Evolutionary conservation across 1,140 invertebrate species (phyloP).

Genomic region (Odontomachus brunneus): DNA sequence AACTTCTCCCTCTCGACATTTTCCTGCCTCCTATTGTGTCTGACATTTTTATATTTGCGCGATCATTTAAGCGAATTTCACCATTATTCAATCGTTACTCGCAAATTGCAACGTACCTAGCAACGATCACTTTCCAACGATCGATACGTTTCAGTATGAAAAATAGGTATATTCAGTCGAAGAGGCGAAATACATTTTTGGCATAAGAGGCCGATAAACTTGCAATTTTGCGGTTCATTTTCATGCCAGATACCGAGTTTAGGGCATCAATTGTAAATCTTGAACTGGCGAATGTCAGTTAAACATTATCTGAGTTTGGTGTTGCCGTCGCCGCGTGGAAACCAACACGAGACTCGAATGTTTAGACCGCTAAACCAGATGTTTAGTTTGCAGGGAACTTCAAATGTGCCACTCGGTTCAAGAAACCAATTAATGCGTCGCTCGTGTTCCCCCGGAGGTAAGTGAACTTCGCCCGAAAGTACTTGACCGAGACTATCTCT

Average conservation of each 20-base stretch:
- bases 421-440: constrained; percentile 68
- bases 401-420: constrained; percentile 58
- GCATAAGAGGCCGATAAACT: neutral
- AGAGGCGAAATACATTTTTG: neutral
- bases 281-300: constrained; percentile 32
- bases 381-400: constrained; percentile 57
- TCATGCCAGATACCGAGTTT: neutral
- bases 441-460: constrained; percentile 28
- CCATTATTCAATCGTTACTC: neutral
- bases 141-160: no score
- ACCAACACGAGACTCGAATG: constrained; percentile 47
- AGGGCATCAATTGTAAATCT: neutral
- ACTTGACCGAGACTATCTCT: constrained; percentile 47
- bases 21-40: neutral
- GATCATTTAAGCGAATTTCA: neutral
- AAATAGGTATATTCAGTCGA: neutral
- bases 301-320: constrained; percentile 46
- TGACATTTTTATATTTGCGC: neutral
- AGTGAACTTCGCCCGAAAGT: constrained; percentile 47
- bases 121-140: no score
- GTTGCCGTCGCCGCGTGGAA: constrained; percentile 29
- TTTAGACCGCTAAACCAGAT: constrained; percentile 65
- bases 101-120: neutral
- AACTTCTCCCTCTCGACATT: neutral
- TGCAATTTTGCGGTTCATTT: no score